Evolutionary conservation across 2,797 vertebrate genomes (phyloP), one percentile per base, ranked within the genome.

Genomic region (Acrossocheilus wenchowensis): DNA sequence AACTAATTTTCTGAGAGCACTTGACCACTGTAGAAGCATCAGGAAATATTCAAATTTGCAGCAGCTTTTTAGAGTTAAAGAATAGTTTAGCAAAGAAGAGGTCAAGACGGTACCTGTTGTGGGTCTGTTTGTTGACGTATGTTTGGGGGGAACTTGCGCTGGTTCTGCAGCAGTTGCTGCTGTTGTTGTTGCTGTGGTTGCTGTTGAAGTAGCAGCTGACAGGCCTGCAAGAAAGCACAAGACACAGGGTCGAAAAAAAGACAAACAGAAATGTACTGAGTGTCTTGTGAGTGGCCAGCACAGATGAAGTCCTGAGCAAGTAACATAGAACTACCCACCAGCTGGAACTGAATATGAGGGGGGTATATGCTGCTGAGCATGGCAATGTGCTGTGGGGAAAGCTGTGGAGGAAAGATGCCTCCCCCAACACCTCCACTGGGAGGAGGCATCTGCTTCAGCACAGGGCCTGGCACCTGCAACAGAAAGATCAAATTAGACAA

Each of bases 291-390:
- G 14, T 78, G 66, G 43, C 9, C 50, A 57, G 36, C 34, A n/a
- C 2, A 75, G n/a, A 69, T 43, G 14, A 86, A 17, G n/a, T 75
- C 50, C 45, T 45, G 48, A 4, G 39, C 39, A 57, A 57, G 26
- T 11, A 71, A 23, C n/a, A 41, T 41, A 52, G 5, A 78, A 48
- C 79, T 89, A 90, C 95, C 97, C 93, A 99, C 98, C 97, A 99
- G 95, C 91, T 99, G 98, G 93, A 99, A 98, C 94, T 99, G 98
- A 90, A 98, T 96, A 89, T 98, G 98, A 86, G 97, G 98, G n/a
- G 98, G 98, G 86, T 96, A 96, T 93, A 99, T 98, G 94, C 97
- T 97, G 97, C 97, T 99, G 94, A 99, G 97, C 97, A 99, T 98
- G 93, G 98, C 98, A 87, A 99, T 96, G 92, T 99, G 98, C 91